A percentile compares a stretch with the other conserved stretches of the same genome.
Conservation (phyloP, 2,888 invertebrate species). For the Eledona agricola region DNA sequence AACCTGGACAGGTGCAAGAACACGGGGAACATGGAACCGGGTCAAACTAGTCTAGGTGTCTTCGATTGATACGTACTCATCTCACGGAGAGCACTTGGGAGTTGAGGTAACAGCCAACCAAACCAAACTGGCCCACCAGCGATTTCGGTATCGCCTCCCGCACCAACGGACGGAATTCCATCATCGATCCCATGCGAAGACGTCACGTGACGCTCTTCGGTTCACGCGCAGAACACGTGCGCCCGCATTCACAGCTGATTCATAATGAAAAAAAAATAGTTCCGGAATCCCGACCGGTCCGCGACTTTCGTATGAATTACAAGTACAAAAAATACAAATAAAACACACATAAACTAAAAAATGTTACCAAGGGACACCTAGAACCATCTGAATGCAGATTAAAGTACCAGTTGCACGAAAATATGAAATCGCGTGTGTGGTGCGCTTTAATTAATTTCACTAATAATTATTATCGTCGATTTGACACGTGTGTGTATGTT, state of each 20-base stretch:
- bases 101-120: slow-evolving; percentile 22
- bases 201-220: slow-evolving; percentile 52
- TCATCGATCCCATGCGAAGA: slow-evolving; percentile 54
- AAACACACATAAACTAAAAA: no score
- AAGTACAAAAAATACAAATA: no score
- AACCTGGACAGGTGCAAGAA: neutral
- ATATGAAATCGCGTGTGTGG: no score
- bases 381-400: no score
- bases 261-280: neutral
- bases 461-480: no score
- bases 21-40: slow-evolving; percentile 10
- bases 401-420: no score
- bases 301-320: no score
- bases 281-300: slow-evolving; percentile 3
- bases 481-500: no score
- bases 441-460: no score
- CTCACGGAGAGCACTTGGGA: slow-evolving; percentile 50
- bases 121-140: slow-evolving; percentile 19
- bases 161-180: slow-evolving; percentile 28
- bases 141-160: slow-evolving; percentile 11
- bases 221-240: slow-evolving; percentile 52
- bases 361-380: no score
- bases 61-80: slow-evolving; percentile 55
- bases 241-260: slow-evolving; percentile 13
- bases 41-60: no score